Evolutionary conservation across 1,140 invertebrate species (phyloP).

Genomic region (Apis laboriosa): DNA sequence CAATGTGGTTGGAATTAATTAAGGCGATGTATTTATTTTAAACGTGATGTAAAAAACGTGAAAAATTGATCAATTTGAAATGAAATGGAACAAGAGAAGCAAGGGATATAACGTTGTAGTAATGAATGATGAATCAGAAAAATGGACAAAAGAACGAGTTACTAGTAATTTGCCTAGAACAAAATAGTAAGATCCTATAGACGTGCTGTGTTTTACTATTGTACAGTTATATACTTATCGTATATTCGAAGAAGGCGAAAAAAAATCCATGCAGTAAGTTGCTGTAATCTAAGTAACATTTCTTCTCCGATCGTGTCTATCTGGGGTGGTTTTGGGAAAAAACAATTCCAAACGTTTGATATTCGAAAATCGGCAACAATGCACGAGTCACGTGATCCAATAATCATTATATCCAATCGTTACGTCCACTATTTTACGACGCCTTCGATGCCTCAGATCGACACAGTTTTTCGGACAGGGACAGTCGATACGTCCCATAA

Average conservation of each 20-base stretch:
- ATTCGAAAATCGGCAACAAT: background rate
- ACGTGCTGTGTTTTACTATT: conserved; percentile 40
- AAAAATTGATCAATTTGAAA: background rate
- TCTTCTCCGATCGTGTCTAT: background rate
- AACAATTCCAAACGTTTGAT: too few species aligned
- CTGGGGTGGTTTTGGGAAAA: too few species aligned
- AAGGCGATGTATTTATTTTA: conserved; percentile 6
- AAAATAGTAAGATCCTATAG: conserved; percentile 31
- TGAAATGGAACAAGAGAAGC: too few species aligned
- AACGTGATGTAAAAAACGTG: background rate
- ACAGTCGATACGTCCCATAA: background rate
- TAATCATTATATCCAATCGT: conserved; percentile 1
- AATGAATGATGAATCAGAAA: background rate
- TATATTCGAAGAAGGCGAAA: background rate
- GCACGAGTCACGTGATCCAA: background rate
- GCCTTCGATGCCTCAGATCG: background rate
- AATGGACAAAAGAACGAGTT: background rate
- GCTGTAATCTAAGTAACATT: background rate
- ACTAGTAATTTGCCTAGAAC: conserved; percentile 32
- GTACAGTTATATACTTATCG: conserved; percentile 38
- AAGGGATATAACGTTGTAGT: background rate
- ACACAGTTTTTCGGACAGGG: background rate
- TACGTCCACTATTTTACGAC: background rate
- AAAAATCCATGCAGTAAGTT: conserved; percentile 3
- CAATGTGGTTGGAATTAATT: background rate